A percentile compares a stretch with the other conserved stretches of the same genome.
Conservation (phyloP, 2,888 invertebrate species). For the Terebella lapidaria region DNA sequence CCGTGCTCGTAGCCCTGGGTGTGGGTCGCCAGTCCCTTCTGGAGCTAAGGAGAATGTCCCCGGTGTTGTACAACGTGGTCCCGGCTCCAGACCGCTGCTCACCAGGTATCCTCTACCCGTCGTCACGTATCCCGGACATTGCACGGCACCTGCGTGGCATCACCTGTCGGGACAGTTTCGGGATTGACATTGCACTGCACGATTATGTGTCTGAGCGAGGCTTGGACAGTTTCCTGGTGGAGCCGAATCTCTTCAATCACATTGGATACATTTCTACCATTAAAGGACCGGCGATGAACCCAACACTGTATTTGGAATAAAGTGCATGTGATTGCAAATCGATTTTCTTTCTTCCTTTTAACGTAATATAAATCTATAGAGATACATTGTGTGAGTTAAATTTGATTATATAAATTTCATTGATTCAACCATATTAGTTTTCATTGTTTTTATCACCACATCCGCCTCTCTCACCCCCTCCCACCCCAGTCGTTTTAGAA, state of each 20-base stretch:
- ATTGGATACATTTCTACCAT: conserved; percentile 13
- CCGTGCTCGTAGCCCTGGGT: conserved; percentile 25
- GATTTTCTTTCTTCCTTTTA: too few relatives aligned
- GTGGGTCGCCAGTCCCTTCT: conserved; percentile 40
- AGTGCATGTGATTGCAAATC: too few relatives aligned
- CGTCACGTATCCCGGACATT: not conserved
- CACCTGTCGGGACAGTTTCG: not conserved
- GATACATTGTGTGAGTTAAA: too few relatives aligned
- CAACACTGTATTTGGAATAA: too few relatives aligned
- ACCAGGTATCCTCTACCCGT: conserved; percentile 44
- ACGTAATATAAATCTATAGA: too few relatives aligned
- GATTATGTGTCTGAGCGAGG: not conserved
- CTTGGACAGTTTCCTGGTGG: not conserved
- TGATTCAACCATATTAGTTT: too few relatives aligned
- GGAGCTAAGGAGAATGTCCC: conserved; percentile 33
- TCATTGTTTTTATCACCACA: too few relatives aligned
- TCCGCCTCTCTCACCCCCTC: too few relatives aligned
- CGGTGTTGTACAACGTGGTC: conserved; percentile 32
- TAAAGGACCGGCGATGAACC: conserved; percentile 8
- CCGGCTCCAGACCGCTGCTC: conserved; percentile 48
- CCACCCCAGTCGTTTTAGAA: too few relatives aligned
- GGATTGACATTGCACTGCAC: conserved; percentile 5
- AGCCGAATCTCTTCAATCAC: conserved; percentile 14
- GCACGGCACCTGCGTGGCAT: not conserved
- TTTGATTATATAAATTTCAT: too few relatives aligned